Percentiles rank a stretch among this genome's conserved stretches.
phyloP scores from a whole-genome alignment of 2,888 invertebrate species.

The Drosophila phalerata region DNA sequence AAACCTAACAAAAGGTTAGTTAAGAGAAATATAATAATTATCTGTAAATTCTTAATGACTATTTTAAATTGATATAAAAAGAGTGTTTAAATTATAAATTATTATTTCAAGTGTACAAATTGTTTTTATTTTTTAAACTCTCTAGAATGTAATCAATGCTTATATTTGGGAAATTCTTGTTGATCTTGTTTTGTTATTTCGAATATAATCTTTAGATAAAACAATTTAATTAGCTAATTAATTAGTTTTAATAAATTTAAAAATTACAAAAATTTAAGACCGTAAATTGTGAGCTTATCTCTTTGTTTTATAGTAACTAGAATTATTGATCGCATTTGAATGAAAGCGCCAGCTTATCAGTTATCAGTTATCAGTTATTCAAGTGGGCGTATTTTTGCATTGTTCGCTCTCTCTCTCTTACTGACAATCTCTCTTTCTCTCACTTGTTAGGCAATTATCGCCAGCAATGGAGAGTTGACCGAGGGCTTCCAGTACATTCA shows the following conservation, averaged over 20 bases:
- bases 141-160: not conserved
- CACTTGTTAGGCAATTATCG: constrained; percentile 94
- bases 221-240: not conserved
- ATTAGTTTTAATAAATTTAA: too few relatives aligned
- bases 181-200: too few relatives aligned
- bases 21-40: too few relatives aligned
- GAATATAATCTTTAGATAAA: too few relatives aligned
- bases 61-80: too few relatives aligned
- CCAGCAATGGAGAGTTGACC: constrained; percentile 97
- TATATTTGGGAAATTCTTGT: not conserved
- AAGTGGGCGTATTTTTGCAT: constrained; percentile 5
- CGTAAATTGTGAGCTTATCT: not conserved
- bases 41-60: too few relatives aligned
- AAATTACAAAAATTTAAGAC: not conserved
- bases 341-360: constrained; percentile 3
- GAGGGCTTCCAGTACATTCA: constrained; percentile 97
- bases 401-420: not conserved
- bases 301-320: not conserved
- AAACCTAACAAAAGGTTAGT: too few relatives aligned
- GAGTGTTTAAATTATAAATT: not conserved
- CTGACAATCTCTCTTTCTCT: not conserved
- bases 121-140: not conserved
- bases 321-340: not conserved
- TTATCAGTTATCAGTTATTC: constrained; percentile 20
- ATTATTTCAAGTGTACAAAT: not conserved